These are phyloP conservation scores for Ataeniobius toweri DNA, from an alignment of 2,797 vertebrate species.

Conservation along the genomic window DNA sequence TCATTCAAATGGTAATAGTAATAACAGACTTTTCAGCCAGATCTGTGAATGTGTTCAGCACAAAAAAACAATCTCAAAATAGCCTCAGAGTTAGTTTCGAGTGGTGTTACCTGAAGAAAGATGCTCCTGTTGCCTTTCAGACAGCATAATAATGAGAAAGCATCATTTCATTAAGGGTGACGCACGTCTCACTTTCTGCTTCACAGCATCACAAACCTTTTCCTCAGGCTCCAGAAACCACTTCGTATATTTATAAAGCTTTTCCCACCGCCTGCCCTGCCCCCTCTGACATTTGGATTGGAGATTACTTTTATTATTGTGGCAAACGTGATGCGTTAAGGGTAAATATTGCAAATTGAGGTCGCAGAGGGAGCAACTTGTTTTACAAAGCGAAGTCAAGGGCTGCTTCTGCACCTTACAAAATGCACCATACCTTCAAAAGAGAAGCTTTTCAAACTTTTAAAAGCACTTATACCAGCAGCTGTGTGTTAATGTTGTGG, in stretches of 20 bases:
- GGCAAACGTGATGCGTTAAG: constrained; percentile 61
- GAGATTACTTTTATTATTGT: constrained; percentile 71
- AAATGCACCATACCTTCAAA: constrained; percentile 21
- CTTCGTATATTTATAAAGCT: constrained; percentile 38
- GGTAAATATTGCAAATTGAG: constrained; percentile 67
- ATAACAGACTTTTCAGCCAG: no score
- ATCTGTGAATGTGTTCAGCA: neutral
- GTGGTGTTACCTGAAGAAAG: constrained; percentile 25
- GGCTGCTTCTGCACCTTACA: constrained; percentile 30
- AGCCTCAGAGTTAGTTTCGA: constrained; percentile 15
- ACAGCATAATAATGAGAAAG: constrained; percentile 43
- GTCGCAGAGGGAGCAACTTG: constrained; percentile 54
- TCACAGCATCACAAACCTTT: constrained; percentile 36
- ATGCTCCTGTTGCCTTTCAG: constrained; percentile 29
- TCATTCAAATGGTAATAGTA: no score
- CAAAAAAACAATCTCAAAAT: neutral
- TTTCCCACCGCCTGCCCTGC: constrained; percentile 21
- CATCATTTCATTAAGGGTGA: constrained; percentile 59
- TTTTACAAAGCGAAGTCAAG: constrained; percentile 60
- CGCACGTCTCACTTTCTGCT: constrained; percentile 21
- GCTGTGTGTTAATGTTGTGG: neutral
- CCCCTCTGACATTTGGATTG: constrained; percentile 70
- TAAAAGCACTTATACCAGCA: constrained; percentile 34
- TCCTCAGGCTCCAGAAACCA: constrained; percentile 38
- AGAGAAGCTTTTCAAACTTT: constrained; percentile 42